Conservation (phyloP, 2,797 vertebrate species). For the Microtus californicus region DNA sequence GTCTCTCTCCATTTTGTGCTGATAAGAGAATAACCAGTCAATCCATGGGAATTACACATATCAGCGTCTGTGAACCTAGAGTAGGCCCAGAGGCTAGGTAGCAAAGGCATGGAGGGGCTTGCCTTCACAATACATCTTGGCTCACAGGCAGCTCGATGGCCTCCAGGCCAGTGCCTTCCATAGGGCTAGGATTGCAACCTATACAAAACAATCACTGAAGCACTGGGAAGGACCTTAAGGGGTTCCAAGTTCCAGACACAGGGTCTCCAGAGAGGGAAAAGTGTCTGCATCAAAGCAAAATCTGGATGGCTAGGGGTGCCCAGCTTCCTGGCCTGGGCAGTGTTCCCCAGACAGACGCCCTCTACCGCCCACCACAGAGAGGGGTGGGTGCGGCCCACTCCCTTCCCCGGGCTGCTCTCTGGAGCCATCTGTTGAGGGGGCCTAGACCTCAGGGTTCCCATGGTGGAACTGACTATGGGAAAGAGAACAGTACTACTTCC, state of each 20-base stretch:
- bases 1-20: slow-evolving; percentile 25
- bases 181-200: neutral
- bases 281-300: neutral
- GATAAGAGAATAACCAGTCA: neutral
- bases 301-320: neutral
- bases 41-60: neutral
- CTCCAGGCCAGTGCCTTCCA: neutral
- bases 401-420: slow-evolving; percentile 8
- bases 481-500: slow-evolving; percentile 80
- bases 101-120: neutral
- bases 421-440: slow-evolving; percentile 51
- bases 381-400: neutral
- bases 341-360: neutral
- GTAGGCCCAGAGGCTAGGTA: neutral
- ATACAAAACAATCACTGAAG: slow-evolving; percentile 44
- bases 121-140: neutral
- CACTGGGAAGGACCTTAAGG: neutral
- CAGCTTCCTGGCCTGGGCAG: neutral
- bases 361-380: neutral
- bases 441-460: slow-evolving; percentile 22
- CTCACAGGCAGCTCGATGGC: neutral
- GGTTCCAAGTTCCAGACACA: neutral
- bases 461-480: slow-evolving; percentile 62
- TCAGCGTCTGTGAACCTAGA: neutral
- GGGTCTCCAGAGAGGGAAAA: neutral